Base-by-base conservation (phyloP, 2,888 invertebrate species). In the Bombylius discolor region DNA sequence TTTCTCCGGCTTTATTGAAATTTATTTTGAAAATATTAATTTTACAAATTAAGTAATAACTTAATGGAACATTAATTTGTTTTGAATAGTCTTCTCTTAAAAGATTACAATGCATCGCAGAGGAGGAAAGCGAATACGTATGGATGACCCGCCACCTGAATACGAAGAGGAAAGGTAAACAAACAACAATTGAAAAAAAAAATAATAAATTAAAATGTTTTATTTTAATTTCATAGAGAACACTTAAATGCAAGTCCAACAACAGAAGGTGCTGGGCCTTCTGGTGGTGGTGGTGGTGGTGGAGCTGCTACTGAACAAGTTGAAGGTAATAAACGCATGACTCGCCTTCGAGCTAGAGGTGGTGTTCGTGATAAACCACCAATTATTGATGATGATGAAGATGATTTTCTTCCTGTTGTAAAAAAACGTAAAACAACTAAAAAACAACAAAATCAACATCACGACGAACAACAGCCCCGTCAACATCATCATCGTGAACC, bases 71-170 rank as follows among this genome's bases (percentile, higher is more conserved):
- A 23, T 23, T 23, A 23, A 3, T 23, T 23, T 23, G 23, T 23
- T 23, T 23, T 23, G 23, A 23, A 23, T 23, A 23, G 23, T 23
- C 23, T 3, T 23, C 23, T 39, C 11, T 39, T 39, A 9, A 39
- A 33, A 47, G 66, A 14, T 33, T 14, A 53, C 12, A 49, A 88
- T 91, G 87, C 88, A 89, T 73, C 81, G 90, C 61, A 78, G 85
- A 58, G 90, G 90, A 67, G 92, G 92, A 63, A 93, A 92, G 77
- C 81, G 91, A 63, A 92, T 92, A 68, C 87, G 92, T 60, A 90
- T 93, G 89, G 91, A 91, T 75, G 90, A 90, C 73, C 89, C 89
- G 58, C 89, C 90, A 52, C 88, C 88, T 58, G 91, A 92, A 69
- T 91, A 89, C 70, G 89, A 89, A 45, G 86, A 84, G 62, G 83